These are phyloP conservation scores for Lasiommata megera DNA, from an alignment of 2,888 invertebrate genomes.

Conservation along the genomic window DNA sequence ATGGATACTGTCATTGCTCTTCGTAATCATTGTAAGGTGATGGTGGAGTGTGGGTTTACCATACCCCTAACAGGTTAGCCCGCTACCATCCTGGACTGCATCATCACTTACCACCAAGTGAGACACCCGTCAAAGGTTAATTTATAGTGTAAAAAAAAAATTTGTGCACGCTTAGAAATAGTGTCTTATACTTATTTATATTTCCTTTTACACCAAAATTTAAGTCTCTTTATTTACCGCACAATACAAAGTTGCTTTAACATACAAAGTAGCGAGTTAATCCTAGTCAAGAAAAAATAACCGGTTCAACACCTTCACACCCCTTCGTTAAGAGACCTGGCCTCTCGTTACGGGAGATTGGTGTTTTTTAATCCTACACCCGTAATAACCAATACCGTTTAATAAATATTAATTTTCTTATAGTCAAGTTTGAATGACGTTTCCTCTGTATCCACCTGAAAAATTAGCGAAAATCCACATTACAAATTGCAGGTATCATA, in stretches of 20 bases:
- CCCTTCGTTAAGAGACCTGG: background rate
- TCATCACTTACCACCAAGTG: no score
- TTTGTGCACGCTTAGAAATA: no score
- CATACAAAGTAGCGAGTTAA: background rate
- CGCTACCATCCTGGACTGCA: no score
- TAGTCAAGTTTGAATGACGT: background rate
- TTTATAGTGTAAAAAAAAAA: no score
- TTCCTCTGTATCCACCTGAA: constrained; percentile 2
- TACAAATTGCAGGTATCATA: constrained; percentile 5
- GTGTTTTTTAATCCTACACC: background rate
- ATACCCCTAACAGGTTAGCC: no score
- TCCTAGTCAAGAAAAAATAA: background rate
- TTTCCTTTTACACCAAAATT: background rate
- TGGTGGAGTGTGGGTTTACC: no score
- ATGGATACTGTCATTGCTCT: no score
- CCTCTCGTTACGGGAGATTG: background rate
- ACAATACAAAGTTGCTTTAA: background rate
- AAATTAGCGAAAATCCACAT: background rate
- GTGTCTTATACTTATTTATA: background rate
- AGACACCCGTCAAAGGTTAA: no score
- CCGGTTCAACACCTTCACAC: background rate
- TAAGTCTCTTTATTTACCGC: background rate
- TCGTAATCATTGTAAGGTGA: no score
- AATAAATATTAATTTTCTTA: background rate
- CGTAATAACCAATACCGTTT: background rate